phyloP scores from a whole-genome alignment of 2,797 vertebrate species.

The Trachurus trachurus region DNA sequence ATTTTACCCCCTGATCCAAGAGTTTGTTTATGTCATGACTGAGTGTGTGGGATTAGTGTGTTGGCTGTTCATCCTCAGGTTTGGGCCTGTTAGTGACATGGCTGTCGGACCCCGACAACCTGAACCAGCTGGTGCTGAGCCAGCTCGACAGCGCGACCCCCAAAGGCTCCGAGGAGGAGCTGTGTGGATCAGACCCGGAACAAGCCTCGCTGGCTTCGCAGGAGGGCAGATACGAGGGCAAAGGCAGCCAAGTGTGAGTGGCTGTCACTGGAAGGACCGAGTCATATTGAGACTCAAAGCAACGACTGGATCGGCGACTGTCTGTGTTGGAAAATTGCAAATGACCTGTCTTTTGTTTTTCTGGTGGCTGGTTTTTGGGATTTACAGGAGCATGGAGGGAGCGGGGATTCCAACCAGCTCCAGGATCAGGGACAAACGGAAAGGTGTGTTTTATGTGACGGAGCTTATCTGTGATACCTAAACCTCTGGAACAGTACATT shows the following conservation, averaged over 20 bases:
- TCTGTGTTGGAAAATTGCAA: slow-evolving; percentile 48
- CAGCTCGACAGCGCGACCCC: slow-evolving; percentile 75
- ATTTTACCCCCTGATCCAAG: background rate
- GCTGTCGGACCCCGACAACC: slow-evolving; percentile 86
- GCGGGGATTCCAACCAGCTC: slow-evolving; percentile 37
- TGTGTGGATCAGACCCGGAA: slow-evolving; percentile 68
- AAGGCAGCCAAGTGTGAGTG: slow-evolving; percentile 74
- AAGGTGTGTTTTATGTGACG: slow-evolving; percentile 65
- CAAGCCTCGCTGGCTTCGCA: slow-evolving; percentile 54
- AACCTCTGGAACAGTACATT: background rate
- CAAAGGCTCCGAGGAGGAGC: slow-evolving; percentile 69
- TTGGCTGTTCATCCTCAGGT: slow-evolving; percentile 67
- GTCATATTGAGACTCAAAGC: slow-evolving; percentile 34
- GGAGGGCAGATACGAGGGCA: slow-evolving; percentile 53
- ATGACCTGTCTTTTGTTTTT: slow-evolving; percentile 32
- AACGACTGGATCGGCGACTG: slow-evolving; percentile 11
- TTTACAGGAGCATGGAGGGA: slow-evolving; percentile 59
- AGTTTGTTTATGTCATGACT: background rate
- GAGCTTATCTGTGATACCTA: background rate
- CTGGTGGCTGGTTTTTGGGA: slow-evolving; percentile 22
- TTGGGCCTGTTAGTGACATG: slow-evolving; percentile 80
- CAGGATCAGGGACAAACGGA: slow-evolving; percentile 73
- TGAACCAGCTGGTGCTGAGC: slow-evolving; percentile 86
- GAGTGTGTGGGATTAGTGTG: background rate
- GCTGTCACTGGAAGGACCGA: slow-evolving; percentile 34